Evolutionary conservation across 1,140 invertebrate species (phyloP).

Genomic region (Oryctes rhinoceros): DNA sequence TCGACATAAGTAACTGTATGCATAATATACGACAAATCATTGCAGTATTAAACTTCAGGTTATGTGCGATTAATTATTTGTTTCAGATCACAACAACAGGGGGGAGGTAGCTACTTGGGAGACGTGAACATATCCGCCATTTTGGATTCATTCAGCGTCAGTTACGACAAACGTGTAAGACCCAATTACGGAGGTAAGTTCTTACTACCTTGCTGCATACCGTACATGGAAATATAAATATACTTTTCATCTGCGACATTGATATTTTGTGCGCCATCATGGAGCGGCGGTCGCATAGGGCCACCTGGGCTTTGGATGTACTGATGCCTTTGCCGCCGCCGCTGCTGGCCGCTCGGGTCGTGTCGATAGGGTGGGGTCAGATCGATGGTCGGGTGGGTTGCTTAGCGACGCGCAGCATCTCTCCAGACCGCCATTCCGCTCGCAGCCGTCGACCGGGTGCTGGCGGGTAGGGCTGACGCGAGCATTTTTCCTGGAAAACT

Average conservation of each 20-base stretch:
- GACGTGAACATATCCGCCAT: conserved; percentile 93
- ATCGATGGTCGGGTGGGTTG: conserved; percentile 57
- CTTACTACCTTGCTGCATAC: not conserved
- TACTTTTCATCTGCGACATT: not conserved
- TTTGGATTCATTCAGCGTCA: conserved; percentile 90
- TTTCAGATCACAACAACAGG: conserved; percentile 51
- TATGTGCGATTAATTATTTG: conserved; percentile 6
- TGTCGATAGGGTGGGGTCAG: conserved; percentile 50
- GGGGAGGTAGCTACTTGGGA: conserved; percentile 78
- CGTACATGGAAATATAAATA: conserved; percentile 1
- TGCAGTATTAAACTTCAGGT: not conserved
- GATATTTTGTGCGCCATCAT: not conserved
- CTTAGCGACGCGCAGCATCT: conserved; percentile 56
- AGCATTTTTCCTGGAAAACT: conserved; percentile 10
- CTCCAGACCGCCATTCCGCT: conserved; percentile 58
- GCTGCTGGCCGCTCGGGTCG: conserved; percentile 43
- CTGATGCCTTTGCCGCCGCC: conserved; percentile 42
- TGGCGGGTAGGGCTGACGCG: conserved; percentile 43
- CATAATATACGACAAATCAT: too few species aligned
- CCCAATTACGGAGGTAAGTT: conserved; percentile 96
- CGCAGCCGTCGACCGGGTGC: conserved; percentile 51
- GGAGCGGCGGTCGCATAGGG: conserved; percentile 47
- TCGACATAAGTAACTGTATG: too few species aligned
- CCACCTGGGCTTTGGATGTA: conserved; percentile 44
- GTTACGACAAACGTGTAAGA: conserved; percentile 97